Evolutionary conservation across 64 coral and sea anemone genomes (phyloP).

Genomic region (Stylophora pistillata): DNA sequence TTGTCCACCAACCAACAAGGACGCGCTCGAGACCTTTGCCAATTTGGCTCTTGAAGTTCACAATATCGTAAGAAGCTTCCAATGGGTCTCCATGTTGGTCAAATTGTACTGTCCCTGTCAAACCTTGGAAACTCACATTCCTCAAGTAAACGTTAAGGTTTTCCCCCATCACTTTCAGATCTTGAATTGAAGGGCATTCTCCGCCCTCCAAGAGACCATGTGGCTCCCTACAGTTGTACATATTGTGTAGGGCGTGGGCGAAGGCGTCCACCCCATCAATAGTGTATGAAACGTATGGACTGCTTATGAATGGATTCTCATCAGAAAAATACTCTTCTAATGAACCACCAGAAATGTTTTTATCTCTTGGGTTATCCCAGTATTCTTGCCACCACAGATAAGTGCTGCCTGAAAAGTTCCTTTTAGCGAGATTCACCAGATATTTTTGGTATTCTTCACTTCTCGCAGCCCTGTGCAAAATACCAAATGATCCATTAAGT

Average conservation of each 20-base stretch:
- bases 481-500: slow-evolving; percentile 4
- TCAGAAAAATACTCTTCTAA: neutral
- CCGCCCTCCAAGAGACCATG: neutral
- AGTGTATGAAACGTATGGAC: slow-evolving; percentile 32
- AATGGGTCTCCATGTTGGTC: slow-evolving; percentile 52
- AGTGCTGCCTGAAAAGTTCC: neutral
- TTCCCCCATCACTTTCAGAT: neutral
- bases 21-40: neutral
- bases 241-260: slow-evolving; percentile 46
- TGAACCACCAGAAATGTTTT: neutral
- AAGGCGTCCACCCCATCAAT: slow-evolving; percentile 57
- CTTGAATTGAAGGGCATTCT: slow-evolving; percentile 12
- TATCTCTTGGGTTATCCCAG: neutral
- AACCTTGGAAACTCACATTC: slow-evolving; percentile 62
- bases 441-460: neutral
- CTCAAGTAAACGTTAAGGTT: slow-evolving; percentile 37
- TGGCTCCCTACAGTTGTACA: slow-evolving; percentile 30
- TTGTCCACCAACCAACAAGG: slow-evolving; percentile 11
- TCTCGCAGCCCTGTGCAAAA: neutral
- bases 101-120: slow-evolving; percentile 60
- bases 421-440: neutral
- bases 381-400: slow-evolving; percentile 44
- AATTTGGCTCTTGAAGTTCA: slow-evolving; percentile 15
- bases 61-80: slow-evolving; percentile 51
- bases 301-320: neutral